Evolutionary conservation across 2,797 vertebrate genomes (phyloP), one percentile per base, ranked within the genome.

Genomic region (Crax fasciolata): DNA sequence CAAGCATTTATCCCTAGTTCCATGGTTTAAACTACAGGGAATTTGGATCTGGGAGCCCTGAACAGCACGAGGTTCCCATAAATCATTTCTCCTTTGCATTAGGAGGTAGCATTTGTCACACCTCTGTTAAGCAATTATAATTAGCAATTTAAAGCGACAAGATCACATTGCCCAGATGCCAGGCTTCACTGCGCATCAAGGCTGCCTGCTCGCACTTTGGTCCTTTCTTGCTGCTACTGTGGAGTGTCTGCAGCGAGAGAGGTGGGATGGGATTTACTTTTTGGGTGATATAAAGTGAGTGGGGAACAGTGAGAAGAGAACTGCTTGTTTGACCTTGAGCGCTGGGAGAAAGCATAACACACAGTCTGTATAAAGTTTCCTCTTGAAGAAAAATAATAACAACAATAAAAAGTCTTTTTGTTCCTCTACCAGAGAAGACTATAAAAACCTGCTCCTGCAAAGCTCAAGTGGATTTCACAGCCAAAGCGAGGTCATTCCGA

Each of bases 391-490:
- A 87, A 95, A 84, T 46, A 80, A 89, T 70, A 93, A 93, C 78
- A 95, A 93, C 91, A 90, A 92, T 77, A 86, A 84, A 87, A 90
- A 92, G 90, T 87, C 86, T 94, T 94, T 97, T 97, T 97, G 96
- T 97, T 97, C 86, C 62, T 95, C 44, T 81, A 97, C 94, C 81
- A 95, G 88, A 96, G 91, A 93, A 95, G 90, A 94, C 89, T 94
- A 84, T 87, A 96, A 96, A 96, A 94, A 93, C 92, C 85, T 97
- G 84, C 91, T 98, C 87, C 84, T 95, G 88, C 90, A 95, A 96
- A 94, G 96, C 84, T 91, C 79, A 86, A 90, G 94, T 91, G 75
- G 66, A 93, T 96, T 96, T 97, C 94, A 89, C 92, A 96, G 94
- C 94, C 95, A 97, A 95, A 97, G 77, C 59, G 1, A 93, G 91